Evolutionary conservation across 1,140 invertebrate genomes (phyloP), one percentile per base, ranked within the genome.

Genomic region (Drosophila repletoides): DNA sequence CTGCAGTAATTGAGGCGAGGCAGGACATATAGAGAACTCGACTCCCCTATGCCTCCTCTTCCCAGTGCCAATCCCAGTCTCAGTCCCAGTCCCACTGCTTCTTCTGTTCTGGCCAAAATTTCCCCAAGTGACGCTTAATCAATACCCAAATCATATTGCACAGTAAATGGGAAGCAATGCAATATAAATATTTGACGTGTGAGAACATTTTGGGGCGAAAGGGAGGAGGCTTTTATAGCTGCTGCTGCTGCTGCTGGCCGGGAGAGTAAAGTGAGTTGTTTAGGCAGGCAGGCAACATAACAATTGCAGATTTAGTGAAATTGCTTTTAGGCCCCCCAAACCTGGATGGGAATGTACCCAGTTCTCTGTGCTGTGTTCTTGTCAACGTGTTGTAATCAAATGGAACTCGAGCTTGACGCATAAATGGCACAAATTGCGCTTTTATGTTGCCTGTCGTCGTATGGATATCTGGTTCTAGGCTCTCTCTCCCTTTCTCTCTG

Each of bases 271-370:
- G 79, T 84, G 74, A 83, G 79, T 83, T 83, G 79, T 84, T 83
- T 79, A 83, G n/a, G n/a, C n/a, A n/a, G n/a, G 79, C 74, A 84
- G 79, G 72, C 76, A 68, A 86, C 75, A 86, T 86, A 86, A 86
- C 80, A 86, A 86, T 86, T 86, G 80, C 80, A 86, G 80, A 86
- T 86, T 86, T 86, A 72, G 72, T 86, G 80, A 80, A 86, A 86
- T 86, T 86, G 80, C 80, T 86, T 86, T 86, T 76, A 86, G n/a
- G n/a, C n/a, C n/a, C n/a, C n/a, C 59, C 51, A 45, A 22, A 10
- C 10, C 14, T 31, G 52, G 19, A 14, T n/a, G 36, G 9, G 51
- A 26, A 28, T 21, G 28, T n/a, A n/a, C n/a, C n/a, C n/a, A n/a
- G n/a, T n/a, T 29, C 34, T 40, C 7, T 38, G 22, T 40, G 5